Evolutionary conservation across 2,797 vertebrate species (phyloP), one percentile per base, ranked within the genome.

Genomic region (Dryobates pubescens): DNA sequence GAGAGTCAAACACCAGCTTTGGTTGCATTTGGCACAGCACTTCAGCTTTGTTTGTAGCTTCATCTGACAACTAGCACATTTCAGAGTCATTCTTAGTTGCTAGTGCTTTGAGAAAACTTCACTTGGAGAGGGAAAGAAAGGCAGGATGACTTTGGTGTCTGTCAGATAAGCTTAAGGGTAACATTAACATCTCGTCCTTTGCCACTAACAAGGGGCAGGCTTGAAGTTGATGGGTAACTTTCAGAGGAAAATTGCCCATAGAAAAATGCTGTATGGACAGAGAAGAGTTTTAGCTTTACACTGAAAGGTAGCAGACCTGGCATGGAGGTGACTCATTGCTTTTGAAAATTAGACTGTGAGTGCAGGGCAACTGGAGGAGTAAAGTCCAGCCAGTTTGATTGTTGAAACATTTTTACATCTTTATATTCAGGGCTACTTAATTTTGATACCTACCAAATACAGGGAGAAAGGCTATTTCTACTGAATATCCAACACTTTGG

Each of bases 31-130:
- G 84, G 78, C 77, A 34, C 86, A 82, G 89, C 80, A 63, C 61
- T 96, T 93, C 65, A 65, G 85, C 73, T 94, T 82, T 82, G 59
- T 93, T 94, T 94, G 92, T 93, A 86, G 92, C 73, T 56, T 78
- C 59, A 63, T 86, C 53, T 67, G 71, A 94, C 11, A 61, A 82
- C 47, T 57, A 88, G 82, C n/a, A 86, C 80, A 90, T 89, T 92
- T 92, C 93, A 78, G 88, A 92, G 51, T 24, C 56, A 51, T 38
- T 41, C 70, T 63, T 72, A 68, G 89, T 91, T 47, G 65, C 69
- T 82, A 65, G 43, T 94, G 23, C 62, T 57, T 82, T 11, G 43
- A 89, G 67, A 61, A 85, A 89, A 49, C 67, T 67, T 78, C 76
- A 36, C 38, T 1, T 82, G 67, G 84, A 93, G 86, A 92, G 56